A percentile compares a stretch with the other conserved stretches of the same genome.
These are phyloP conservation scores for Oceanodroma tethys DNA, from an alignment of 2,113 vertebrate species.

Conservation along the genomic window DNA sequence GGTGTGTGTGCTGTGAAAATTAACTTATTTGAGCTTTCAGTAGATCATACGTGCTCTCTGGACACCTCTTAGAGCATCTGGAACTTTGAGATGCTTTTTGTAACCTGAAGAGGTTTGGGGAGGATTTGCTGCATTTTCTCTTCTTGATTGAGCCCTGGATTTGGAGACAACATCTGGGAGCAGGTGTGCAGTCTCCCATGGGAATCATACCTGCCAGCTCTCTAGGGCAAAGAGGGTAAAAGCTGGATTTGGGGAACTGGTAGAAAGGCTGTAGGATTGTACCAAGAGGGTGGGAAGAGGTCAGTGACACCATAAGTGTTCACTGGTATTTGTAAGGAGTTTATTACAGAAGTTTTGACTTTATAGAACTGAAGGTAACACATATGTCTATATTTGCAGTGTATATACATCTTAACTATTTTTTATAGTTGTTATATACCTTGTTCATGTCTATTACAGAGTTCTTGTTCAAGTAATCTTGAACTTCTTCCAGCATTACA, in stretches of 20 bases:
- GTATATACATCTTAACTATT: not conserved
- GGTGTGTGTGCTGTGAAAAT: not conserved
- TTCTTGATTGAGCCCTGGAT: not conserved
- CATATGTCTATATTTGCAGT: not conserved
- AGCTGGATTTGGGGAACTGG: not conserved
- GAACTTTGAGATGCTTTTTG: not conserved
- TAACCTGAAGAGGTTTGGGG: not conserved
- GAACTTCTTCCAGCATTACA: not conserved
- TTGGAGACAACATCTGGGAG: not conserved
- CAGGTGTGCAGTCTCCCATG: not conserved
- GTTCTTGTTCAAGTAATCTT: not conserved
- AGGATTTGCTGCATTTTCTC: not conserved
- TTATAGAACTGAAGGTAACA: not conserved
- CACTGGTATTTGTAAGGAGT: not conserved
- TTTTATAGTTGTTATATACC: not conserved
- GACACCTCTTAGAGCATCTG: not conserved
- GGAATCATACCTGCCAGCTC: not conserved
- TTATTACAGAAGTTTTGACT: not conserved
- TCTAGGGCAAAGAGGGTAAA: not conserved
- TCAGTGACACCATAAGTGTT: fast-evolving
- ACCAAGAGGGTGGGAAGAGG: not conserved
- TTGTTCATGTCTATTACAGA: not conserved
- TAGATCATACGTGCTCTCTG: not conserved
- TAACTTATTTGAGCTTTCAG: not conserved
- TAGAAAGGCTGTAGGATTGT: not conserved